Evolutionary conservation across 2,888 invertebrate genomes (phyloP).

Genomic region (Heteromyza rotundicornis): DNA sequence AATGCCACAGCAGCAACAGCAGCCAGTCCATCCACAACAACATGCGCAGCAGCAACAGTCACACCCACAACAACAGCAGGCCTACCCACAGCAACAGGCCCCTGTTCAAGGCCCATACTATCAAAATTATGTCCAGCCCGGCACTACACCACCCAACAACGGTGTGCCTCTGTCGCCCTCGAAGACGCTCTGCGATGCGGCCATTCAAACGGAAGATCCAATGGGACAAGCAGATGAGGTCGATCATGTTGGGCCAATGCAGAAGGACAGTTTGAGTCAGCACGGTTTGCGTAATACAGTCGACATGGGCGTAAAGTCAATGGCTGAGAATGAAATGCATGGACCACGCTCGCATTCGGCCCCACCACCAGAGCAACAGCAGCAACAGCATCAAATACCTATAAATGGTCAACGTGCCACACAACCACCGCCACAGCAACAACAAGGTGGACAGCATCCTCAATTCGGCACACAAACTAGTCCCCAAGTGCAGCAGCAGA

Average conservation of each 20-base stretch:
- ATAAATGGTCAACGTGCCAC: slow-evolving; percentile 37
- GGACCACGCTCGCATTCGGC: slow-evolving; percentile 80
- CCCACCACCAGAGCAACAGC: slow-evolving; percentile 67
- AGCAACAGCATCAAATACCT: slow-evolving; percentile 42
- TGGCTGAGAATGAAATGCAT: slow-evolving; percentile 64
- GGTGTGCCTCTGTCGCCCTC: slow-evolving; percentile 47
- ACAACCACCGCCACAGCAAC: slow-evolving; percentile 31
- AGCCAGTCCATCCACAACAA: slow-evolving; percentile 25
- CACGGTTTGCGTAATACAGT: slow-evolving; percentile 79
- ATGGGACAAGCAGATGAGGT: slow-evolving; percentile 44
- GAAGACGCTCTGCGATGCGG: slow-evolving; percentile 60
- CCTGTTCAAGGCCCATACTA: slow-evolving; percentile 33
- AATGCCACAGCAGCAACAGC: slow-evolving; percentile 25
- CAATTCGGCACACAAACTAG: slow-evolving; percentile 55
- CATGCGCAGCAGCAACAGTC: slow-evolving; percentile 27
- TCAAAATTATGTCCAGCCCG: slow-evolving; percentile 36
- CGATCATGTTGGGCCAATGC: slow-evolving; percentile 43
- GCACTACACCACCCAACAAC: slow-evolving; percentile 31
- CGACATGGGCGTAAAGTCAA: slow-evolving; percentile 74
- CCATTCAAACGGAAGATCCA: slow-evolving; percentile 61
- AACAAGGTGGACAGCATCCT: slow-evolving; percentile 28
- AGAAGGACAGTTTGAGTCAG: slow-evolving; percentile 65
- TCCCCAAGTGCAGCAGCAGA: slow-evolving; percentile 48
- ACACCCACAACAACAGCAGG: slow-evolving; percentile 30
- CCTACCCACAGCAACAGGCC: slow-evolving; percentile 37